Conservation (phyloP, 2,797 vertebrate species). For the Spea hammondii region DNA sequence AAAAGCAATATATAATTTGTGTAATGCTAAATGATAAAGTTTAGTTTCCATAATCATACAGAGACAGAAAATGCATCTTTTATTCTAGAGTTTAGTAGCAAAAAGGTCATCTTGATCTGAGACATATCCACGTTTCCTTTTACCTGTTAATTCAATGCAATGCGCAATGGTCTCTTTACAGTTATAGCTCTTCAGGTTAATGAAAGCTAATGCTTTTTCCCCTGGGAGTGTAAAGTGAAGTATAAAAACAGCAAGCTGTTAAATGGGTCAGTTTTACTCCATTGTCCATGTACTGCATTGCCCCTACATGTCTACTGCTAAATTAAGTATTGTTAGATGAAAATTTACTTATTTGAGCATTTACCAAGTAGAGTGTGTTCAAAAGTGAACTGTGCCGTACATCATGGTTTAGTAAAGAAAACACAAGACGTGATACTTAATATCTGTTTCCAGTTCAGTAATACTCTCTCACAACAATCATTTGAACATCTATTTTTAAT, state of each 20-base stretch:
- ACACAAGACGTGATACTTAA: no score
- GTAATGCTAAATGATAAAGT: no score
- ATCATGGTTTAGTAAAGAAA: no score
- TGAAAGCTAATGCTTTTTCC: constrained; percentile 31
- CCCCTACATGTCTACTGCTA: no score
- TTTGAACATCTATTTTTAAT: background rate
- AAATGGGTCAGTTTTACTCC: constrained; percentile 10
- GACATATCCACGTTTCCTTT: background rate
- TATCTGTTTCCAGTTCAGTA: background rate
- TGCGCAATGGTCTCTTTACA: background rate
- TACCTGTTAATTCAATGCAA: constrained; percentile 24
- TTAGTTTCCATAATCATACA: background rate
- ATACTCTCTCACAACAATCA: background rate
- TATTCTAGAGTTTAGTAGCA: constrained; percentile 9
- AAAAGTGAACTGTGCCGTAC: no score
- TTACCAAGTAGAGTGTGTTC: no score
- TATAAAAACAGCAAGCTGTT: constrained; percentile 13
- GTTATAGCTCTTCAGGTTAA: constrained; percentile 31
- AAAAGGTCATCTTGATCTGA: constrained; percentile 38
- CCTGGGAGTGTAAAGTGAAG: constrained; percentile 14
- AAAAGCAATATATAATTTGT: no score
- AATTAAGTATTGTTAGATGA: no score
- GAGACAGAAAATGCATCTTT: constrained; percentile 7
- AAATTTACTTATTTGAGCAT: no score
- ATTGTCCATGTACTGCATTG: constrained; percentile 7